phyloP scores from a whole-genome alignment of 2,797 vertebrate genomes.

The Oophaga sylvatica region DNA sequence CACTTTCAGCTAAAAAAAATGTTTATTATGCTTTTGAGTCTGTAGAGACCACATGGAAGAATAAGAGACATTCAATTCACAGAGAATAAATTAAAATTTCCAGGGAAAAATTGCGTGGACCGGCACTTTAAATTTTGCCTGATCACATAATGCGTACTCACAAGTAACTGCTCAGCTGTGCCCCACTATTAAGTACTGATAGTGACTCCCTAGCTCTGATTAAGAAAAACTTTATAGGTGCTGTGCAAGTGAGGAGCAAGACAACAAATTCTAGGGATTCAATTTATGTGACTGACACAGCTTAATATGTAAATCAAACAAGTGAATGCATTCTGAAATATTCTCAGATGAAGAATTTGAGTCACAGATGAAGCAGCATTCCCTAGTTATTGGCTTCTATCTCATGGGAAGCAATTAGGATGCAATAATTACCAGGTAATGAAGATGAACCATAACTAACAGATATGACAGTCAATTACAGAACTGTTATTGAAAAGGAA shows the following conservation, averaged over 20 bases:
- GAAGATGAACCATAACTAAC: conserved; percentile 58
- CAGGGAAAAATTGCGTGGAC: too few species aligned
- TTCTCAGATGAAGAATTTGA: conserved; percentile 42
- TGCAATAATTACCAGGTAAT: conserved; percentile 58
- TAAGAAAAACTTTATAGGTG: neutral
- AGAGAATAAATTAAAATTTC: too few species aligned
- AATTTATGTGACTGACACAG: conserved; percentile 40
- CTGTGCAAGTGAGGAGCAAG: neutral
- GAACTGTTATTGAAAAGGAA: conserved; percentile 36
- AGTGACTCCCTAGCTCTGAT: too few species aligned
- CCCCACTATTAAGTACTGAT: too few species aligned
- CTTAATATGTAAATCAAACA: conserved; percentile 46
- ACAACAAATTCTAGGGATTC: conserved; percentile 12
- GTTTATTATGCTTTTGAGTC: too few species aligned
- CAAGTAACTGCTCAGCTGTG: too few species aligned
- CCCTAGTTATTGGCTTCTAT: conserved; percentile 44
- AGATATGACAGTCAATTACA: conserved; percentile 55
- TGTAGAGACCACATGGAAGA: too few species aligned
- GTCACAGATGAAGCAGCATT: conserved; percentile 41
- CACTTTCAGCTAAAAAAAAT: too few species aligned
- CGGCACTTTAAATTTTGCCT: too few species aligned
- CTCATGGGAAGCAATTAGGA: conserved; percentile 57
- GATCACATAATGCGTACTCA: too few species aligned
- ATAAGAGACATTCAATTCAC: too few species aligned
- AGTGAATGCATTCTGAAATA: conserved; percentile 44